Evolutionary conservation across 2,888 invertebrate species (phyloP).

Genomic region (Calliphora vomitoria): DNA sequence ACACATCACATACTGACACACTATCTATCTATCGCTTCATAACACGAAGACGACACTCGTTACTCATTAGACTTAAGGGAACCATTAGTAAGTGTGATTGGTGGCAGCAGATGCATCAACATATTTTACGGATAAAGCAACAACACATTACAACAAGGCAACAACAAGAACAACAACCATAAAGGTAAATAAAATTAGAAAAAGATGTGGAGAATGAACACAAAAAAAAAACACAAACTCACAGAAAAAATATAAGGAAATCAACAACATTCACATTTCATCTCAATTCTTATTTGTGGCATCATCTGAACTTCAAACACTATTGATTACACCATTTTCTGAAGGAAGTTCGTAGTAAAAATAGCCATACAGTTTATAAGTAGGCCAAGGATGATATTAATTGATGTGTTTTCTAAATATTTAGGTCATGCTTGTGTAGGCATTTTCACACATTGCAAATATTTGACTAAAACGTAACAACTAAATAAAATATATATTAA

Average conservation of each 20-base stretch:
- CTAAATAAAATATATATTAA: too few relatives aligned
- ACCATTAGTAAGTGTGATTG: constrained; percentile 79
- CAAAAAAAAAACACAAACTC: constrained; percentile 24
- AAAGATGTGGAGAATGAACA: constrained; percentile 16
- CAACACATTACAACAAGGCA: constrained; percentile 22
- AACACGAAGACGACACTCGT: constrained; percentile 29
- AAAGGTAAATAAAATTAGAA: constrained; percentile 61
- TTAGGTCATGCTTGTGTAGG: too few relatives aligned
- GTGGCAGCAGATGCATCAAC: constrained; percentile 81
- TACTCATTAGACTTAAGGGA: constrained; percentile 76
- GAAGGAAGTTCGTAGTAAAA: too few relatives aligned
- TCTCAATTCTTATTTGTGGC: constrained; percentile 46
- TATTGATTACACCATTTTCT: constrained; percentile 39
- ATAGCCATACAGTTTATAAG: neutral
- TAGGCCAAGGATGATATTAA: neutral
- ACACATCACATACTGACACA: neutral
- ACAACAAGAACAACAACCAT: neutral
- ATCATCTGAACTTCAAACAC: constrained; percentile 24
- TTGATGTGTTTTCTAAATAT: too few relatives aligned
- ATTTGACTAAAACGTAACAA: too few relatives aligned
- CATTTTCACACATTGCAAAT: too few relatives aligned
- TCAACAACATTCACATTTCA: constrained; percentile 52
- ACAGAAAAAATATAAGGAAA: neutral
- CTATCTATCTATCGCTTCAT: neutral
- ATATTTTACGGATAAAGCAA: constrained; percentile 63